phyloP scores from a whole-genome alignment of 2,113 vertebrate genomes.

The Proteles cristata region DNA sequence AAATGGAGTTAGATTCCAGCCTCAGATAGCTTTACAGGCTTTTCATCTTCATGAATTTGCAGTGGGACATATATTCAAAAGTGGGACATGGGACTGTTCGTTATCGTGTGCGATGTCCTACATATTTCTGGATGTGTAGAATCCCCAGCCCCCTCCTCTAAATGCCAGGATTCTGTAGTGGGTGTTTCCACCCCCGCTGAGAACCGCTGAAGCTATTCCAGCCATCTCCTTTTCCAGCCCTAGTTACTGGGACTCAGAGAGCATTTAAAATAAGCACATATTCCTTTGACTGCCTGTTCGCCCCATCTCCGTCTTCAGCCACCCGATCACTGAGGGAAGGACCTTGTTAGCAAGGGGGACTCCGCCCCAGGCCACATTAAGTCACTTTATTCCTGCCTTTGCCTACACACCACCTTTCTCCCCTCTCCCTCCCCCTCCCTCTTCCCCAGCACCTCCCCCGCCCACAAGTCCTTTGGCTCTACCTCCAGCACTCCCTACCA shows the following conservation, averaged over 20 bases:
- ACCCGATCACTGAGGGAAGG: neutral
- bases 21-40: slow-evolving; percentile 5
- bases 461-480: neutral
- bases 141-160: neutral
- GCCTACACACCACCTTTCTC: neutral
- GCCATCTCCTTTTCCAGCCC: neutral
- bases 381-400: neutral
- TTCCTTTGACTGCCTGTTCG: neutral
- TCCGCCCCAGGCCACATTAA: neutral
- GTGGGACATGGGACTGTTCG: neutral
- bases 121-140: neutral
- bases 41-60: neutral
- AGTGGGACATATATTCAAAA: neutral
- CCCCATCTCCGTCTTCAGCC: neutral
- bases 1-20: neutral
- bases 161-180: neutral
- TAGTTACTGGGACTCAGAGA: neutral
- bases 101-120: neutral
- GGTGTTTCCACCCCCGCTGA: neutral
- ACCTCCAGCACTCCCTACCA: neutral
- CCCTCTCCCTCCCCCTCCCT: neutral
- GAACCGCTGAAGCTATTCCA: neutral
- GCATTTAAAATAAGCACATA: neutral
- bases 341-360: neutral
- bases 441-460: neutral